phyloP scores from a whole-genome alignment of 2,888 invertebrate genomes.

The Platycnemis pennipes region DNA sequence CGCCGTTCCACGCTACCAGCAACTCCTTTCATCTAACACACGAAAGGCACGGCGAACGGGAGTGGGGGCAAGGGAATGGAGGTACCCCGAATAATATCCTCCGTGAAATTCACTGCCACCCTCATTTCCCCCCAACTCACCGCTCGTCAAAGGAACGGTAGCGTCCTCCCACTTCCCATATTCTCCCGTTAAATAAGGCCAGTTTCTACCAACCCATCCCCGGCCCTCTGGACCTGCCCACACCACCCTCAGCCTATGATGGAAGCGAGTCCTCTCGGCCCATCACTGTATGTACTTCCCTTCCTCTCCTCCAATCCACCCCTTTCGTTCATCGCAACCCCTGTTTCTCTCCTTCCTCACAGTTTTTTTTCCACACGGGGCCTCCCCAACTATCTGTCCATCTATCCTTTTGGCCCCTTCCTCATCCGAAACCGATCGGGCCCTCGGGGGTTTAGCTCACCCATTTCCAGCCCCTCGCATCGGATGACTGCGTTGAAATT shows the following conservation, averaged over 20 bases:
- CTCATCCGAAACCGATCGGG: neutral
- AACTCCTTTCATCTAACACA: too few relatives aligned
- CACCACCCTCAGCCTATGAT: neutral
- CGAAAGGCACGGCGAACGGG: too few relatives aligned
- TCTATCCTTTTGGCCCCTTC: neutral
- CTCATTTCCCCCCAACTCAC: too few relatives aligned
- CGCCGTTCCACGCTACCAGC: too few relatives aligned
- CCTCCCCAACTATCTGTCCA: neutral
- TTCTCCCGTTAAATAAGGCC: too few relatives aligned
- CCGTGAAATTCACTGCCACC: too few relatives aligned
- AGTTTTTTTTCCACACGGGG: neutral
- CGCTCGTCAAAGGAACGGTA: too few relatives aligned
- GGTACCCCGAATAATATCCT: too few relatives aligned
- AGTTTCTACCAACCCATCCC: too few relatives aligned
- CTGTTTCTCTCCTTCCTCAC: neutral
- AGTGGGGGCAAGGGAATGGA: too few relatives aligned
- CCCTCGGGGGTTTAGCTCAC: neutral
- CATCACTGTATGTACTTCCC: neutral
- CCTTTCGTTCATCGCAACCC: neutral
- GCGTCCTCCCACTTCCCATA: too few relatives aligned
- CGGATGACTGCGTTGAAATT: neutral
- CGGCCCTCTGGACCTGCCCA: neutral
- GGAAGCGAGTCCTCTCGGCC: neutral
- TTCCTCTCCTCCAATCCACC: neutral
- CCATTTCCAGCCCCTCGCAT: neutral